Evolutionary conservation across 2,888 invertebrate genomes (phyloP), one percentile per base, ranked within the genome.

Genomic region (Meloe dianella): DNA sequence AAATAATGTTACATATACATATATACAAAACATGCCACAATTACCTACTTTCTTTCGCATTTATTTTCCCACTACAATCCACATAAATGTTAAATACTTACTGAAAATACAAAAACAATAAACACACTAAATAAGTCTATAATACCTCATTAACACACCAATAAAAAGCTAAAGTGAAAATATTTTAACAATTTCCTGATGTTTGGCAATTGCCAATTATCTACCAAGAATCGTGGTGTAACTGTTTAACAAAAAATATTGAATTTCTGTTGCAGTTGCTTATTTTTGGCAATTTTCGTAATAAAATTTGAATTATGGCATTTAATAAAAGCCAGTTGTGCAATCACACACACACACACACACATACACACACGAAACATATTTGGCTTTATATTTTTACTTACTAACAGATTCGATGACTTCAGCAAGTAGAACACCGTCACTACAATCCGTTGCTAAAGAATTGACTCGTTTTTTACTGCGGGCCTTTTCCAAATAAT

Each of bases 391-490:
- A 4, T 32, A 64, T n/a, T n/a, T n/a, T n/a, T 81, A 91, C 92
- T 91, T 85, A 92, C 92, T 96, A 85, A 97, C 97, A 73, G 97
- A 96, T 84, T 97, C 96, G 78, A 97, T 91, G 83, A 97, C 94
- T 84, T 97, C 96, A 4, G 96, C 95, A 70, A 97, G 87, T 58
- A 97, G 88, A 54, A 96, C 89, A 1, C 97, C 97, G 87, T 97
- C 97, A 41, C 93, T 91, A 83, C 97, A 93, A 85, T 97, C 97
- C 64, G 91, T 88, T 71, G 97, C 96, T 71, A 97, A 88, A 30
- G 86, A 85, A 72, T 89, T 89, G 72, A 96, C 95, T 78, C 93
- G 91, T 67, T 92, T 89, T 77, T 95, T 93, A 74, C 93, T 94
- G 73, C 93, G 89, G 66, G 94, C 93, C 79, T 96, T 93, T 84